phyloP scores from a whole-genome alignment of 1,140 invertebrate genomes.

The Proales similis region DNA sequence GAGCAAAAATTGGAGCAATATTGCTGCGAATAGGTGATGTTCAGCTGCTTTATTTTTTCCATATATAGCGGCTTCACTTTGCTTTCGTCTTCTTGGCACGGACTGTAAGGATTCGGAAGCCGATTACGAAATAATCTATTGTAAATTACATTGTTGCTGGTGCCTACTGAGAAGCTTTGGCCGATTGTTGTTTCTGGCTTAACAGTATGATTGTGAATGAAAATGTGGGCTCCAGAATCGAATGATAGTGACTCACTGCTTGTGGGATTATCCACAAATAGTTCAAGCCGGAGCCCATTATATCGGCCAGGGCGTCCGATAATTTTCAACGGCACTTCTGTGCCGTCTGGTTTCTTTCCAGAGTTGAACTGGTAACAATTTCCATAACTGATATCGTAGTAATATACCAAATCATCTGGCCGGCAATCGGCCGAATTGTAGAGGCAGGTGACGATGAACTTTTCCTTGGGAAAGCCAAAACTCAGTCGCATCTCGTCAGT shows the following conservation, averaged over 20 bases:
- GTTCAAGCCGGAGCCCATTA: slow-evolving; percentile 7
- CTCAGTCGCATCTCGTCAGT: not conserved
- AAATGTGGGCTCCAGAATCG: slow-evolving; percentile 7
- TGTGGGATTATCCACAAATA: not conserved
- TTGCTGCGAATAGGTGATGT: not conserved
- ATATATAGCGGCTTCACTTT: no score
- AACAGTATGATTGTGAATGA: not conserved
- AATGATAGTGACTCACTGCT: not conserved
- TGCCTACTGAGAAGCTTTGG: slow-evolving; percentile 2
- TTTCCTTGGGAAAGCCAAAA: not conserved
- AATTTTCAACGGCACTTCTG: not conserved
- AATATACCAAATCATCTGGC: not conserved
- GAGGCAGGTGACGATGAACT: slow-evolving; percentile 16
- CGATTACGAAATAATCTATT: slow-evolving; percentile 6
- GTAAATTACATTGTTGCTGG: not conserved
- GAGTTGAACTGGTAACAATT: slow-evolving; percentile 26
- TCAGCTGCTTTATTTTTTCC: no score
- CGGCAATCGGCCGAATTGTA: not conserved
- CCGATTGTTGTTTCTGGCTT: not conserved
- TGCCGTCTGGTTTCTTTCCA: not conserved
- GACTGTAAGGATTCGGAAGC: slow-evolving; percentile 14
- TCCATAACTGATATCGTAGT: not conserved
- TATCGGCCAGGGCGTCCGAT: not conserved
- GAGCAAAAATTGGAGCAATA: slow-evolving; percentile 20
- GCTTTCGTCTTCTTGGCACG: slow-evolving; percentile 4